A percentile compares a stretch with the other conserved stretches of the same genome.
Evolutionary conservation across 2,113 vertebrate genomes (phyloP).

Genomic region (Melospiza melodia): DNA sequence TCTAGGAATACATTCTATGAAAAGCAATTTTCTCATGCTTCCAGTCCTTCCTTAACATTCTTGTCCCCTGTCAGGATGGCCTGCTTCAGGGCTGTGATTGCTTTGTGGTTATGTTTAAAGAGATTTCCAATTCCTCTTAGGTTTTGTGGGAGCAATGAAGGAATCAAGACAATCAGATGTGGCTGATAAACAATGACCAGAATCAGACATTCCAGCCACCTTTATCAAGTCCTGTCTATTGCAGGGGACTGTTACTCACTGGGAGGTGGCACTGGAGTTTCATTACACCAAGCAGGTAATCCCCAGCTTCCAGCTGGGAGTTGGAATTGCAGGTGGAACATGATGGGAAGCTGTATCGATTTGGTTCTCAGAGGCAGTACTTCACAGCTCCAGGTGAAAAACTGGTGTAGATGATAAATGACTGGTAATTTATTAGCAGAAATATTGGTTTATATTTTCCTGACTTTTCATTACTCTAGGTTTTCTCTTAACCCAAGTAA

Average conservation of each 20-base stretch:
- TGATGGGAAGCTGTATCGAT: neutral
- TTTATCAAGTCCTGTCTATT: neutral
- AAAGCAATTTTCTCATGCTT: neutral
- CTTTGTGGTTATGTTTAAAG: neutral
- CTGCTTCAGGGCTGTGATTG: neutral
- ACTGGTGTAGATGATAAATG: neutral
- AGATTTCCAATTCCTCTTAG: neutral
- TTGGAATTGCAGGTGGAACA: neutral
- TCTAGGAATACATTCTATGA: neutral
- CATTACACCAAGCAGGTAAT: too few species aligned
- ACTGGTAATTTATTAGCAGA: neutral
- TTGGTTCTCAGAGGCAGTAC: neutral
- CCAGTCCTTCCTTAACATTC: neutral
- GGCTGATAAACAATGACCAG: neutral
- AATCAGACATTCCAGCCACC: neutral
- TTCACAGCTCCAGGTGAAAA: neutral
- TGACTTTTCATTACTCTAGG: neutral
- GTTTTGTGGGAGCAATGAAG: neutral
- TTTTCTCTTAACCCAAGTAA: neutral
- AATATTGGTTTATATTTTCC: neutral
- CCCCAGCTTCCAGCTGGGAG: neutral
- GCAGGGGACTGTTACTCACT: too few species aligned
- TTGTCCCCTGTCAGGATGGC: neutral
- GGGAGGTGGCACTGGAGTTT: neutral
- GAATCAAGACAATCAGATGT: neutral